Evolutionary conservation across 2,797 vertebrate species (phyloP).

Genomic region (Galago senegalensis): DNA sequence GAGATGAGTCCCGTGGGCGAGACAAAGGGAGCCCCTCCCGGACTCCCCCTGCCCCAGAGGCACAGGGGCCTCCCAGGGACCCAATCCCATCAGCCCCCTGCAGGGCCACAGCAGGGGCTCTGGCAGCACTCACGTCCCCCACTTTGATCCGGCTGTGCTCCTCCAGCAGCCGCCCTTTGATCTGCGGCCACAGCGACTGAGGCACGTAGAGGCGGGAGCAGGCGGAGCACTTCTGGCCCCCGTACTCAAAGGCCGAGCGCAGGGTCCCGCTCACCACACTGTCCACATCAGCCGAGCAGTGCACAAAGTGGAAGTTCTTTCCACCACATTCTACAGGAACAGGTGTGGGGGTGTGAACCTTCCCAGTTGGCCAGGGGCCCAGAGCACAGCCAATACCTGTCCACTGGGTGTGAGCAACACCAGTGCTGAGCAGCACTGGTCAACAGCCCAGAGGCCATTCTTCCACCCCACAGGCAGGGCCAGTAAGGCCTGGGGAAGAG

Average conservation of each 20-base stretch:
- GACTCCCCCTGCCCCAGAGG: neutral
- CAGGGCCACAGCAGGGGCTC: slow-evolving; percentile 71
- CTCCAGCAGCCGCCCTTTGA: slow-evolving; percentile 93
- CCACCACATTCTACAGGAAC: slow-evolving; percentile 95
- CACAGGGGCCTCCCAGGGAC: slow-evolving; percentile 73
- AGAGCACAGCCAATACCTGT: accelerated
- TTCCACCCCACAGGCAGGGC: neutral
- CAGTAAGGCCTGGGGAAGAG: neutral
- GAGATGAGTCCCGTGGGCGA: accelerated
- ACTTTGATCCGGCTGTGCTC: slow-evolving; percentile 93
- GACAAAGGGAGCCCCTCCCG: neutral
- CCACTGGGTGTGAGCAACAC: accelerated
- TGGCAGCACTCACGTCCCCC: slow-evolving; percentile 93
- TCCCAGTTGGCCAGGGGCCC: neutral
- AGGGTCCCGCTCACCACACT: slow-evolving; percentile 95
- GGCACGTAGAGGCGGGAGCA: slow-evolving; percentile 97
- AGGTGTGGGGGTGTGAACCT: accelerated
- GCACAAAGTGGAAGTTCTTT: slow-evolving; percentile 98
- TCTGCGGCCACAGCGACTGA: slow-evolving; percentile 93
- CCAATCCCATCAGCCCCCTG: slow-evolving; percentile 89
- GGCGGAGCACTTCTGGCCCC: slow-evolving; percentile 98
- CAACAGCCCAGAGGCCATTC: accelerated
- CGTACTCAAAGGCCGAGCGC: slow-evolving; percentile 97
- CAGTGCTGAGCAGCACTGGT: accelerated
- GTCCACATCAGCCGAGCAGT: slow-evolving; percentile 93